Evolutionary conservation across 2,888 invertebrate genomes (phyloP).

Genomic region (Cantharis nigra): DNA sequence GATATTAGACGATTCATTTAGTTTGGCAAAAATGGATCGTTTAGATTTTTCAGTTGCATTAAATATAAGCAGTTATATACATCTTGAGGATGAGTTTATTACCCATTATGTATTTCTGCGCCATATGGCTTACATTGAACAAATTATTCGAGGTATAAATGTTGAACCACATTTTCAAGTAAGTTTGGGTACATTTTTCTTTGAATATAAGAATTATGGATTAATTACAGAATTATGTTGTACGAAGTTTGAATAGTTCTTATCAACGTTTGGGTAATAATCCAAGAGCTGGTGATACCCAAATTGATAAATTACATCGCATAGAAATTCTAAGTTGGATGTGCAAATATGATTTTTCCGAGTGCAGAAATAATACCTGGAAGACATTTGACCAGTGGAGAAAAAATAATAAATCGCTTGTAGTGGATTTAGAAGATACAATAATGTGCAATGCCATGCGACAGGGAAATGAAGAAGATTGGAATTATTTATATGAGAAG

Average conservation of each 20-base stretch:
- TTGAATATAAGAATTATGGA: background rate
- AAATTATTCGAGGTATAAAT: too few species aligned
- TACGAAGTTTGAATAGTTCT: slow-evolving; percentile 8
- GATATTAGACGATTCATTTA: slow-evolving; percentile 59
- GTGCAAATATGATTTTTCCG: slow-evolving; percentile 49
- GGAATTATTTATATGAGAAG: background rate
- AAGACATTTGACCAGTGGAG: background rate
- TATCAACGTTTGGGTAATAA: slow-evolving; percentile 16
- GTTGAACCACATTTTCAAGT: background rate
- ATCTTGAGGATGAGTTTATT: slow-evolving; percentile 63
- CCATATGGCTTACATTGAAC: background rate
- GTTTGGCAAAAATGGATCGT: slow-evolving; percentile 61
- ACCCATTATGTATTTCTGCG: slow-evolving; percentile 56
- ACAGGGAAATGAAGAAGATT: background rate
- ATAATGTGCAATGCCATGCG: background rate
- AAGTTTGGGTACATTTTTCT: background rate
- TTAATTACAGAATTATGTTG: slow-evolving; percentile 12
- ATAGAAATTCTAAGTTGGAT: slow-evolving; percentile 30
- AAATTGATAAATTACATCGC: slow-evolving; percentile 49
- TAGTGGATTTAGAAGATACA: background rate
- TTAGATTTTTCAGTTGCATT: slow-evolving; percentile 61
- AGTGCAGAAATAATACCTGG: slow-evolving; percentile 40
- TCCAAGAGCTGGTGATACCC: slow-evolving; percentile 50
- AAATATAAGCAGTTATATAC: slow-evolving; percentile 63
- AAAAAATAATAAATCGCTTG: background rate